These are phyloP conservation scores for Nothobranchius furzeri DNA, from an alignment of 2,113 vertebrate species.

Conservation along the genomic window DNA sequence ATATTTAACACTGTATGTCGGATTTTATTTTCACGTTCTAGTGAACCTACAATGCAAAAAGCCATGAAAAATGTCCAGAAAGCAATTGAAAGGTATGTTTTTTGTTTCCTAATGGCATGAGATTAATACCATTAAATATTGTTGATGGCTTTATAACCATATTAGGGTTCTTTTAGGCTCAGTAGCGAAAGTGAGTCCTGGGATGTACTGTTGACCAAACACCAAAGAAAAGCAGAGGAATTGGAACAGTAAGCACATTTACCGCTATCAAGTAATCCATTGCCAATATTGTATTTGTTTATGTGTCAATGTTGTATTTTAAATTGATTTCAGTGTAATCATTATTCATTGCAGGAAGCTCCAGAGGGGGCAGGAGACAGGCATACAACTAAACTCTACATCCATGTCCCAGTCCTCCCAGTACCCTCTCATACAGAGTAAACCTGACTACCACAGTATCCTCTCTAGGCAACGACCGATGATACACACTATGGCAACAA, in stretches of 20 bases:
- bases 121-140: not conserved
- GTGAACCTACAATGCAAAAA: constrained; percentile 57
- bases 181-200: constrained; percentile 76
- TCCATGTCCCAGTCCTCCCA: constrained; percentile 74
- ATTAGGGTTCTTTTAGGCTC: constrained; percentile 59
- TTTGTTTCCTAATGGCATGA: not conserved
- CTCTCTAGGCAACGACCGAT: constrained; percentile 66
- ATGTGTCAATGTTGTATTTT: constrained; percentile 4
- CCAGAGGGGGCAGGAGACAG: constrained; percentile 58
- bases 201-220: constrained; percentile 76
- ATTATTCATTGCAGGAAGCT: constrained; percentile 64
- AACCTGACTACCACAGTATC: constrained; percentile 74
- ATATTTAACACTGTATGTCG: not conserved
- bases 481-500: constrained; percentile 68
- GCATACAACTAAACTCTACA: constrained; percentile 54
- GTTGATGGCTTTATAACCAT: not conserved
- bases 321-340: not conserved
- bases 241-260: constrained; percentile 67
- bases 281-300: not conserved
- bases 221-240: constrained; percentile 70
- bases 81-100: constrained; percentile 68
- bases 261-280: not conserved
- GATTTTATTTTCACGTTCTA: constrained; percentile 30
- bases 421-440: constrained; percentile 69
- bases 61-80: constrained; percentile 58